Percentiles rank a stretch among this genome's conserved stretches.
phyloP scores from a whole-genome alignment of 2,888 invertebrate species.

The Lithophane leautieri region DNA sequence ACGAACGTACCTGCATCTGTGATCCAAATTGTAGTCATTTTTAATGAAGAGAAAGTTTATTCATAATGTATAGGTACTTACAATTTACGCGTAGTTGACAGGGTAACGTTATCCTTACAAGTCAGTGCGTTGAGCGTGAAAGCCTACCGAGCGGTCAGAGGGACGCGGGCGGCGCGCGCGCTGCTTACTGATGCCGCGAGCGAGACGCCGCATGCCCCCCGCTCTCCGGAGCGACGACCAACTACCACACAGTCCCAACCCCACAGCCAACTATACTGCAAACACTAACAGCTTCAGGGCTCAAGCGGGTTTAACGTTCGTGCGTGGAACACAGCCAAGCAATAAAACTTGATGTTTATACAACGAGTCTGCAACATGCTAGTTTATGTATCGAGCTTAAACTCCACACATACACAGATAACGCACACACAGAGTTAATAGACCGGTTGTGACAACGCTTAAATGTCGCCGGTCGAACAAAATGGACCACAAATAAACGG shows the following conservation, averaged over 20 bases:
- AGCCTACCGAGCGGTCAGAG: conserved; percentile 58
- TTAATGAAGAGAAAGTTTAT: conserved; percentile 59
- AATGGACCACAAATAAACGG: conserved; percentile 71
- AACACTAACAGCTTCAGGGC: conserved; percentile 83
- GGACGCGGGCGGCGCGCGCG: conserved; percentile 64
- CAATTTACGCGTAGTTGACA: conserved; percentile 40
- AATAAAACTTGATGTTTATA: conserved; percentile 90
- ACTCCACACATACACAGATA: conserved; percentile 66
- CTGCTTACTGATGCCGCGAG: conserved; percentile 66
- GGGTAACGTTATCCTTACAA: conserved; percentile 44
- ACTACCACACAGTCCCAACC: conserved; percentile 69
- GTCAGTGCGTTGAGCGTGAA: conserved; percentile 64
- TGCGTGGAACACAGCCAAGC: conserved; percentile 90
- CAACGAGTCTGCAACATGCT: conserved; percentile 83
- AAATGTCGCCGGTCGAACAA: conserved; percentile 69
- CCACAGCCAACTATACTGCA: conserved; percentile 81
- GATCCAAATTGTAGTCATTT: background rate
- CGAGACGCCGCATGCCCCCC: conserved; percentile 34
- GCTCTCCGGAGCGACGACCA: conserved; percentile 60
- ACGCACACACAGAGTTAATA: conserved; percentile 64
- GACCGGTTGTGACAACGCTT: conserved; percentile 74
- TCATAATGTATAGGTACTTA: conserved; percentile 41
- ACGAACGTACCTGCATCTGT: background rate
- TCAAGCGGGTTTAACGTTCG: conserved; percentile 84
- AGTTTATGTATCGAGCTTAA: conserved; percentile 81